Conservation (phyloP, 2,797 vertebrate genomes). For the Aselliscus stoliczkanus region DNA sequence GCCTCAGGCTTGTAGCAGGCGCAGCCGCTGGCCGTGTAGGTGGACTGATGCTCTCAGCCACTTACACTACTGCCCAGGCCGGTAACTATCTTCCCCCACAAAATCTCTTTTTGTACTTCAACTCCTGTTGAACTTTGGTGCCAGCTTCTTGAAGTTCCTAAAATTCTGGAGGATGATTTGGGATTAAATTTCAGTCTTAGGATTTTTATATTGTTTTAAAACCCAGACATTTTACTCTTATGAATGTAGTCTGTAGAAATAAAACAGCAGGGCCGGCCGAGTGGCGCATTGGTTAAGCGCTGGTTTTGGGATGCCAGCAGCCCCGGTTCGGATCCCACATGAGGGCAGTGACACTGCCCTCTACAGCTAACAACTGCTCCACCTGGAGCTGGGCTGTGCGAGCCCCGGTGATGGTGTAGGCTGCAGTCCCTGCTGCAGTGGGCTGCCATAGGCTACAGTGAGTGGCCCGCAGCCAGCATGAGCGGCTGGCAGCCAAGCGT, state of each 20-base stretch:
- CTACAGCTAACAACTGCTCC: too few species aligned
- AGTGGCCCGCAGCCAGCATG: too few species aligned
- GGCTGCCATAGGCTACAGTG: too few species aligned
- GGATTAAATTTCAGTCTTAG: not conserved
- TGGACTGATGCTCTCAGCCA: not conserved
- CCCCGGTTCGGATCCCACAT: too few species aligned
- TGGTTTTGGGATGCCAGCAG: too few species aligned
- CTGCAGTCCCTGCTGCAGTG: too few species aligned
- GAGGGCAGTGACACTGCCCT: too few species aligned
- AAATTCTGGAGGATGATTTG: not conserved
- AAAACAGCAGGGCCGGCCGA: too few species aligned
- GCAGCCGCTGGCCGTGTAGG: not conserved
- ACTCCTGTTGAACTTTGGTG: not conserved
- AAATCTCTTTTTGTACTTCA: not conserved
- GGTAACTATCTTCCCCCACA: not conserved
- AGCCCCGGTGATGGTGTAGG: too few species aligned
- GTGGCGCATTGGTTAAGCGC: too few species aligned
- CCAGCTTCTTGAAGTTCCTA: not conserved
- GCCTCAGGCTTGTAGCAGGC: not conserved
- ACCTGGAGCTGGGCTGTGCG: too few species aligned
- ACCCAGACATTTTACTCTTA: not conserved
- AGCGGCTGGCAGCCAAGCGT: too few species aligned
- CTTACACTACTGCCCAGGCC: fast-evolving
- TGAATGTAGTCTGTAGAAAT: not conserved
- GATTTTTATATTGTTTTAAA: not conserved